Base-by-base conservation (phyloP, 2,888 invertebrate species). In the Octonoba sinensis region DNA sequence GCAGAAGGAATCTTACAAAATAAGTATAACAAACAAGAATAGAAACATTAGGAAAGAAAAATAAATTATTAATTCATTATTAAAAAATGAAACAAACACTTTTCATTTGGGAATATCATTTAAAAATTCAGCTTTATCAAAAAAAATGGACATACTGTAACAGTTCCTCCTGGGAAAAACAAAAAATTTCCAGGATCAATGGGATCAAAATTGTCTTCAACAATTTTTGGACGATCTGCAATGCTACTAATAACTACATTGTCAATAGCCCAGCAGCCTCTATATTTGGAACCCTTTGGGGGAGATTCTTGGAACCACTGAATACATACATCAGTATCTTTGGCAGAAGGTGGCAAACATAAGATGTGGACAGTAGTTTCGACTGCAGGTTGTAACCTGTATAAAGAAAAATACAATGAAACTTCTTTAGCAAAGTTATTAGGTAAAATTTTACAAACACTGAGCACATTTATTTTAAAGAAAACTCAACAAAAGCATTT, bases 191-290 rank as follows among this genome's bases (percentile, higher is more conserved):
- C 85, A 3, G 88, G 88, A 74, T 88, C 87, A 46, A 89, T 84
- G 8, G 89, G 89, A 84, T 89, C 89, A 86, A 89, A 89, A 69
- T 86, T 85, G 46, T 89, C 89, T n/a, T 86, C 82, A 13, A 89
- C 60, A 15, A 74, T 65, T 2, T 82, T 72, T 0, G 88, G 88
- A 13, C 86, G 85, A 49, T 88, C 72, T 1, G 87, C 87, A 47
- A 85, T 86, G 84, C 88, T 89, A 65, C 87, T 87, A n/a, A 89
- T 85, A 3, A 88, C 83, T 6, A 89, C 85, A 77, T 89, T 88
- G 82, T 89, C 89, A 51, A 89, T 81, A 2, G 87, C 88, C 88
- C 89, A 89, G 85, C 89, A 89, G 4, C 88, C 87, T 46, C 74
- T 73, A 62, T 69, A 83, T 8, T 49, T 81, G 8, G 36, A 44